Evolutionary conservation across 2,888 invertebrate genomes (phyloP).

Genomic region (Latrodectus hesperus): DNA sequence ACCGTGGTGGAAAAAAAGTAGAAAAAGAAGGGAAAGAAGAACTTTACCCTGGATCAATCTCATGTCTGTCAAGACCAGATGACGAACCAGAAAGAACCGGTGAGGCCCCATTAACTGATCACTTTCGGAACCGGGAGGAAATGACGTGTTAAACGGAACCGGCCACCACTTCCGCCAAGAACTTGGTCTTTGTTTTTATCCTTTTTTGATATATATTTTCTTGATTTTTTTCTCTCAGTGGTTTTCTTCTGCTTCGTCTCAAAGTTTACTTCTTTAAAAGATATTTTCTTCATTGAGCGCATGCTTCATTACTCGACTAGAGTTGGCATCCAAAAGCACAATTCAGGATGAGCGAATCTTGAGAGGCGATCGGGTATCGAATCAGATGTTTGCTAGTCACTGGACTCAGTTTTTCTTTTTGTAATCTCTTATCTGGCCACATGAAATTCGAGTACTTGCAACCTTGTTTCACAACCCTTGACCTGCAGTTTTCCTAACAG

Average conservation of each 20-base stretch:
- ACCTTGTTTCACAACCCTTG: no score
- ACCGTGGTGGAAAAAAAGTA: slow-evolving; percentile 25
- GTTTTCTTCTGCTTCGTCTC: background rate
- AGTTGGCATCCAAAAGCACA: slow-evolving; percentile 4
- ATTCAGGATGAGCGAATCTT: no score
- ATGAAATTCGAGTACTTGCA: no score
- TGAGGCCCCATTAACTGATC: slow-evolving; percentile 68
- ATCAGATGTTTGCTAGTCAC: no score
- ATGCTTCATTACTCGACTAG: slow-evolving; percentile 64
- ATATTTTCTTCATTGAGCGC: slow-evolving; percentile 32
- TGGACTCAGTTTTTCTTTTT: no score
- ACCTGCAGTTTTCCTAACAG: no score
- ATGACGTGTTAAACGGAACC: slow-evolving; percentile 69
- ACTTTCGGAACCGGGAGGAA: slow-evolving; percentile 69
- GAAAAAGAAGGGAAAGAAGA: slow-evolving; percentile 1
- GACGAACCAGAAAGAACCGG: slow-evolving; percentile 64
- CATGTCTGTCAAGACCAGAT: slow-evolving; percentile 67
- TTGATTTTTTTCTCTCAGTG: slow-evolving; percentile 4
- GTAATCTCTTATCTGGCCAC: no score
- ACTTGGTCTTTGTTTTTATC: slow-evolving; percentile 53
- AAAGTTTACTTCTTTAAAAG: slow-evolving; percentile 49
- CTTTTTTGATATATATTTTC: slow-evolving; percentile 19
- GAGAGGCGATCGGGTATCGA: no score
- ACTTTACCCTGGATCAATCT: slow-evolving; percentile 60
- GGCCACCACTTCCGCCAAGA: slow-evolving; percentile 63